A percentile compares a stretch with the other conserved stretches of the same genome.
Conservation (phyloP, 2,888 invertebrate genomes). For the Epinotia nisella region DNA sequence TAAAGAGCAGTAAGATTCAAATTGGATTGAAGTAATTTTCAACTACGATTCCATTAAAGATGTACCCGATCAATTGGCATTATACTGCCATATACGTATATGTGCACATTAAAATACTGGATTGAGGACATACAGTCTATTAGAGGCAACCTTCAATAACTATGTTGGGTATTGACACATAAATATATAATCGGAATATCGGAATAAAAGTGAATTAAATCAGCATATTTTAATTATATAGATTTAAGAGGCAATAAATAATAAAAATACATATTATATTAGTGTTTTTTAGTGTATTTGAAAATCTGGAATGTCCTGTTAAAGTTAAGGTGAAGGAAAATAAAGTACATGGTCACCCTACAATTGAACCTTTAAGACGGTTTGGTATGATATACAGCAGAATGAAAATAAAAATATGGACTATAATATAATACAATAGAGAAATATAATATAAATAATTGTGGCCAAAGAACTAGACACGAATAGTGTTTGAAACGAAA, state of each 20-base stretch:
- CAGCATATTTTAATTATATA: neutral
- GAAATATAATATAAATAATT: too few relatives aligned
- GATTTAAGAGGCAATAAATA: neutral
- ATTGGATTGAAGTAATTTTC: constrained; percentile 1
- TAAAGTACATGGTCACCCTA: constrained; percentile 7
- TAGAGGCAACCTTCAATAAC: constrained; percentile 35
- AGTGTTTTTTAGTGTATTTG: neutral
- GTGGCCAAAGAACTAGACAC: too few relatives aligned
- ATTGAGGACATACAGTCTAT: constrained; percentile 39
- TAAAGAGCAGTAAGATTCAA: constrained; percentile 5
- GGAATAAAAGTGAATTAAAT: neutral
- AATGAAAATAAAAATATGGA: neutral
- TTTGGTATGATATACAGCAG: neutral
- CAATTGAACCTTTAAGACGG: neutral
- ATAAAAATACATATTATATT: neutral
- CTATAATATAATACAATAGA: too few relatives aligned
- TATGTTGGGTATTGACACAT: constrained; percentile 37
- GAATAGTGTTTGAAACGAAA: too few relatives aligned
- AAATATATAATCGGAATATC: constrained; percentile 33
- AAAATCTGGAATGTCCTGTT: neutral
- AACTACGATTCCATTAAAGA: constrained; percentile 1
- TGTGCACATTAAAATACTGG: constrained; percentile 40
- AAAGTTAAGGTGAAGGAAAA: neutral
- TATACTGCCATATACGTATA: constrained; percentile 27
- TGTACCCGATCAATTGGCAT: constrained; percentile 14